Evolutionary conservation across 2,797 vertebrate species (phyloP).

Genomic region (Steatocranus sp.): DNA sequence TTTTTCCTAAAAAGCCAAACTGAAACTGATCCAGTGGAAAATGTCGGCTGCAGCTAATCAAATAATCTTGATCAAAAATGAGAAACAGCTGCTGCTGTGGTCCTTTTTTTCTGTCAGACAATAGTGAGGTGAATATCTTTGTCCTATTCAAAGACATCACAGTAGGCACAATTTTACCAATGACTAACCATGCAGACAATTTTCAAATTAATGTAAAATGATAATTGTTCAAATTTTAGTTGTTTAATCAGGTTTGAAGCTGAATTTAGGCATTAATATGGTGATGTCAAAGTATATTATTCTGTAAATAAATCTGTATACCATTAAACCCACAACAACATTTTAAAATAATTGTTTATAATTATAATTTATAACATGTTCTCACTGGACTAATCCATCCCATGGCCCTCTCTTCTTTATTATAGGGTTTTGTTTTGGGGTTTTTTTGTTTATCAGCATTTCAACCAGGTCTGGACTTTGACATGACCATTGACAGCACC

Average conservation of each 20-base stretch:
- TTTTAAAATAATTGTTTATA: not conserved
- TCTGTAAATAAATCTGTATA: not conserved
- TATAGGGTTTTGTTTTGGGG: fast-evolving
- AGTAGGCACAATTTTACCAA: not conserved
- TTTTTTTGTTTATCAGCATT: not conserved
- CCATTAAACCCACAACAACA: not conserved
- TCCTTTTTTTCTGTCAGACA: not conserved
- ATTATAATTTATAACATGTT: not conserved
- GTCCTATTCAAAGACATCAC: not conserved
- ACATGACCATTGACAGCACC: not conserved
- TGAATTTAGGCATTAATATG: not conserved
- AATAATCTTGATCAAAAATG: not conserved
- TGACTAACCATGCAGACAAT: not conserved
- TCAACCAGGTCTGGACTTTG: not conserved
- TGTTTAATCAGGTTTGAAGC: not conserved
- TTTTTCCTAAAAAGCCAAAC: not conserved
- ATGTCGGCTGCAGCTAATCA: not conserved
- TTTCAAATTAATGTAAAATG: not conserved
- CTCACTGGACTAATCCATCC: not conserved
- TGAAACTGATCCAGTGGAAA: not conserved
- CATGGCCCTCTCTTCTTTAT: not conserved
- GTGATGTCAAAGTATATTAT: not conserved
- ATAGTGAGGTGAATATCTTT: not conserved
- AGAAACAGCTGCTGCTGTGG: not conserved
- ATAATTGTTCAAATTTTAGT: not conserved